A percentile compares a stretch with the other conserved stretches of the same genome.
phyloP scores from a whole-genome alignment of 2,113 vertebrate genomes.

The Sander vitreus region DNA sequence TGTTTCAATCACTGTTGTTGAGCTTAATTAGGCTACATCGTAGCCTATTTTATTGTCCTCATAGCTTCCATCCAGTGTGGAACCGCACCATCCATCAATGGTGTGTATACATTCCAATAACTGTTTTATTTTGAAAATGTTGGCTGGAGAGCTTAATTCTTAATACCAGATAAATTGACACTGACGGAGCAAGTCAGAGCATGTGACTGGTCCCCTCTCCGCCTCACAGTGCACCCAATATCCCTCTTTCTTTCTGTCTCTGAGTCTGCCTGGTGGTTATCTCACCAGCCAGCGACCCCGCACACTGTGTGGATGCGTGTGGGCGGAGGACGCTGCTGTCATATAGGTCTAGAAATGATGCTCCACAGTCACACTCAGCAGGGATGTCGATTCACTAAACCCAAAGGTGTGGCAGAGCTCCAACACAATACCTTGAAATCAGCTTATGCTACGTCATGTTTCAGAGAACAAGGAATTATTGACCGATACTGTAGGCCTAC shows the following conservation, averaged over 20 bases:
- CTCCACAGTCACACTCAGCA: constrained; percentile 55
- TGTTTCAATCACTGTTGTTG: background rate
- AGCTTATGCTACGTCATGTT: constrained; percentile 45
- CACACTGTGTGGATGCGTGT: constrained; percentile 19
- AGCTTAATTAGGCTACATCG: background rate
- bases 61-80: background rate
- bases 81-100: background rate
- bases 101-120: background rate
- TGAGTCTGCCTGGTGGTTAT: constrained; percentile 33
- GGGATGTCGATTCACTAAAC: constrained; percentile 55
- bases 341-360: constrained; percentile 42
- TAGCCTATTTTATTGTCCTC: background rate
- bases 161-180: constrained; percentile 65
- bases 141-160: constrained; percentile 42
- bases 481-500: background rate
- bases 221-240: constrained; percentile 43
- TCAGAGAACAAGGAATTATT: constrained; percentile 39
- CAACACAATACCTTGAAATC: constrained; percentile 55
- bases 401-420: constrained; percentile 54
- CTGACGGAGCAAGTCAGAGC: constrained; percentile 65
- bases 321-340: constrained; percentile 43
- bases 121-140: constrained; percentile 74
- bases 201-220: constrained; percentile 73
- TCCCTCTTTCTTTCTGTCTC: constrained; percentile 45
- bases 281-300: constrained; percentile 44